Conservation (phyloP, 2,797 vertebrate species). For the Lycodopsis pacificus region DNA sequence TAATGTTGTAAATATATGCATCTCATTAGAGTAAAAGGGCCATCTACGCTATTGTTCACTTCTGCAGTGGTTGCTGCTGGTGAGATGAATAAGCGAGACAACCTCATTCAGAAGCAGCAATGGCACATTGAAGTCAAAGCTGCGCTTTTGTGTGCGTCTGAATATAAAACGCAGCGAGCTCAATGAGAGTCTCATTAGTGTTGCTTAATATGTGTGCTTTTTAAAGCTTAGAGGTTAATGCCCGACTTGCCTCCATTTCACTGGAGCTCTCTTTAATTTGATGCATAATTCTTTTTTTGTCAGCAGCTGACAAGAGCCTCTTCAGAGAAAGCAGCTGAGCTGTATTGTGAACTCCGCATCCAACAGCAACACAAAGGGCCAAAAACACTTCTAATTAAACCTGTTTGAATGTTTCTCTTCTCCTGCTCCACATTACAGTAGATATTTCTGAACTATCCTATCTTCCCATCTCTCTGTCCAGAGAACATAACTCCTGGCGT, state of each 20-base stretch:
- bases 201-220: conserved; percentile 86
- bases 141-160: conserved; percentile 65
- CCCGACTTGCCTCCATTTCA: conserved; percentile 78
- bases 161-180: conserved; percentile 79
- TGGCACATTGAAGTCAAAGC: conserved; percentile 70
- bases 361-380: conserved; percentile 65
- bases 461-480: conserved; percentile 65
- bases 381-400: conserved; percentile 75
- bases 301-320: conserved; percentile 70
- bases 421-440: conserved; percentile 29
- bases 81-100: conserved; percentile 74
- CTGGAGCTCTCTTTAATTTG: conserved; percentile 82
- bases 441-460: conserved; percentile 56
- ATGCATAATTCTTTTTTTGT: conserved; percentile 79
- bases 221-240: conserved; percentile 86
- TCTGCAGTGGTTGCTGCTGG: conserved; percentile 59
- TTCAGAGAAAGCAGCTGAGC: conserved; percentile 71
- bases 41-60: conserved; percentile 76
- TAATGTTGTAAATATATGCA: conserved; percentile 85
- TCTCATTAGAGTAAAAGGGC: conserved; percentile 81
- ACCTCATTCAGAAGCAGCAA: conserved; percentile 65
- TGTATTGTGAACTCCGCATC: conserved; percentile 67
- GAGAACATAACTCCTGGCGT: conserved; percentile 72
- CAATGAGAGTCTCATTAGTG: conserved; percentile 84
- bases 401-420: conserved; percentile 59